phyloP scores from a whole-genome alignment of 1,140 invertebrate species.

The Vanessa atalanta region DNA sequence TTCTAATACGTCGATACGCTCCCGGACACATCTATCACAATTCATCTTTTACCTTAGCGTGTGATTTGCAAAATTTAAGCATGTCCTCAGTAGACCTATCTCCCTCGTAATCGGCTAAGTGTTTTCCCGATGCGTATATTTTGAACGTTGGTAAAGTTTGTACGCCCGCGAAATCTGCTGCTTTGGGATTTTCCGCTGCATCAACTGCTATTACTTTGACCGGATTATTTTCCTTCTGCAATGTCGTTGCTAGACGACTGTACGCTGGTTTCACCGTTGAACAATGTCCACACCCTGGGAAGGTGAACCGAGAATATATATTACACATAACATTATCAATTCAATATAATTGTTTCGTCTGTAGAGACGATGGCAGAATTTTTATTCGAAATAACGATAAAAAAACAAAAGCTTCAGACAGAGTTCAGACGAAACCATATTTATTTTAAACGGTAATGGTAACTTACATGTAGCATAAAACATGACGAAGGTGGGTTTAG shows the following conservation, averaged over 20 bases:
- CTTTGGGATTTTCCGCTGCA: constrained; percentile 84
- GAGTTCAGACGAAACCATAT: too few relatives aligned
- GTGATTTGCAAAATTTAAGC: constrained; percentile 51
- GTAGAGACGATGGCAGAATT: too few relatives aligned
- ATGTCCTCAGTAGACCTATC: constrained; percentile 80
- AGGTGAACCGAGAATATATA: constrained; percentile 14
- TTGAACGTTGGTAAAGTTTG: constrained; percentile 92
- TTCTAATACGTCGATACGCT: not conserved
- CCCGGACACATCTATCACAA: constrained; percentile 50
- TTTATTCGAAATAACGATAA: too few relatives aligned
- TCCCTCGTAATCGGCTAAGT: constrained; percentile 85
- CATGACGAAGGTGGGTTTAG: constrained; percentile 89
- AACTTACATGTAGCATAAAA: constrained; percentile 94
- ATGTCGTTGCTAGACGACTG: constrained; percentile 84
- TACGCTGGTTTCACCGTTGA: constrained; percentile 93
- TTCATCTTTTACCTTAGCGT: constrained; percentile 62
- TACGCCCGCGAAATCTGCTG: constrained; percentile 87
- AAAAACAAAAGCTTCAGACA: too few relatives aligned
- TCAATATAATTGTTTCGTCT: too few relatives aligned
- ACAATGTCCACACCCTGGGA: constrained; percentile 94
- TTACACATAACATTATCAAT: too few relatives aligned
- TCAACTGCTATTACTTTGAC: constrained; percentile 90
- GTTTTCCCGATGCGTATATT: constrained; percentile 89
- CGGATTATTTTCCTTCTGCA: constrained; percentile 84
- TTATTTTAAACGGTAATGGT: not conserved